Evolutionary conservation across 2,797 vertebrate genomes (phyloP).

Genomic region (Etheostoma perlongum): DNA sequence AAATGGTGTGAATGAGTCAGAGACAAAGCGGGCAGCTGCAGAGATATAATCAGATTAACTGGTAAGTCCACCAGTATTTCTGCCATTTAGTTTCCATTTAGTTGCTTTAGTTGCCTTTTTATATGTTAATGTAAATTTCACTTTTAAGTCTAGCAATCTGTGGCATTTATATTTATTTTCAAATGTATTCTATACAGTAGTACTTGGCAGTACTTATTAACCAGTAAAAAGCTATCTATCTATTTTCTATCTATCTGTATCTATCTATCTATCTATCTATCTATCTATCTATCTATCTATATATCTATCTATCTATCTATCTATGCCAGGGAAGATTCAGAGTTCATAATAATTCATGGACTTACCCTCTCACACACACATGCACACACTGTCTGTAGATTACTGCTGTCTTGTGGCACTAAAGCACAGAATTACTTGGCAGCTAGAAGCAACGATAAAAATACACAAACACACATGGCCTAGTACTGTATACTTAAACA

Average conservation of each 20-base stretch:
- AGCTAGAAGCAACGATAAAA: constrained; percentile 35
- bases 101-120: too few relatives aligned
- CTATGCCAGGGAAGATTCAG: constrained; percentile 27
- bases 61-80: constrained; percentile 28
- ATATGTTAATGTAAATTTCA: too few relatives aligned
- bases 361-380: constrained; percentile 17
- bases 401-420: constrained; percentile 15
- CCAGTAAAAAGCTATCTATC: background rate
- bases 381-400: constrained; percentile 14
- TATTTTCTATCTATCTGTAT: too few relatives aligned
- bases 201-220: too few relatives aligned
- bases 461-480: constrained; percentile 47
- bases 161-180: too few relatives aligned
- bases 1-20: constrained; percentile 41
- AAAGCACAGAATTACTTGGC: constrained; percentile 47
- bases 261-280: constrained; percentile 18
- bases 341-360: constrained; percentile 56
- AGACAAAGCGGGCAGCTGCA: constrained; percentile 22
- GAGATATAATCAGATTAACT: constrained; percentile 42
- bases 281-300: too few relatives aligned
- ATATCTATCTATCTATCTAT: background rate
- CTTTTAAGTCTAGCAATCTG: too few relatives aligned
- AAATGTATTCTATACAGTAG: too few relatives aligned
- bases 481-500: constrained; percentile 47
- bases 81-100: constrained; percentile 41